Percentiles rank a stretch among this genome's conserved stretches.
These are phyloP conservation scores for Gobiocypris rarus DNA, from an alignment of 2,113 vertebrate species.

Conservation along the genomic window DNA sequence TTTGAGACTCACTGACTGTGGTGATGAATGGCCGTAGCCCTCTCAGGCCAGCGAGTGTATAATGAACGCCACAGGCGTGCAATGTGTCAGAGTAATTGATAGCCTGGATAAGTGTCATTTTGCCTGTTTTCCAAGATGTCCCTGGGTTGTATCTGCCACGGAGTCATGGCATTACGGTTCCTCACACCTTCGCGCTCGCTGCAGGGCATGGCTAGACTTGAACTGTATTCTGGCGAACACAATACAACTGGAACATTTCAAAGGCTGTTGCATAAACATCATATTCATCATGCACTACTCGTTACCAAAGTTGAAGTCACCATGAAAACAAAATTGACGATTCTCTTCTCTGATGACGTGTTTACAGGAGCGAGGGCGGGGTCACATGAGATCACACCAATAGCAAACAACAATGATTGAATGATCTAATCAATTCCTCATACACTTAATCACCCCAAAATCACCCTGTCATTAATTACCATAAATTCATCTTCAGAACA, in stretches of 20 bases:
- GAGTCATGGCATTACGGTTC: background rate
- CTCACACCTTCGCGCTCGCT: slow-evolving; percentile 27
- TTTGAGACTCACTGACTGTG: slow-evolving; percentile 26
- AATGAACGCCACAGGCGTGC: slow-evolving; percentile 9
- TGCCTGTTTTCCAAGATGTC: slow-evolving; percentile 14
- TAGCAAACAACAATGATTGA: no score
- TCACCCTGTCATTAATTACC: no score
- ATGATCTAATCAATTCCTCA: no score
- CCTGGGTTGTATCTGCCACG: background rate
- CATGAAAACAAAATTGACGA: no score
- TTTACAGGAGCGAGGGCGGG: no score
- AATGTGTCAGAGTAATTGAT: slow-evolving; percentile 42
- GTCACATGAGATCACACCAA: no score
- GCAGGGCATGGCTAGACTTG: slow-evolving; percentile 31
- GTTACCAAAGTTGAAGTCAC: background rate
- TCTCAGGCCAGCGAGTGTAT: slow-evolving; percentile 28
- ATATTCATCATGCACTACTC: background rate
- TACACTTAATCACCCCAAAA: no score
- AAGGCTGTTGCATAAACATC: background rate
- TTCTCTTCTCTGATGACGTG: no score
- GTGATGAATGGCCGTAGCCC: slow-evolving; percentile 38
- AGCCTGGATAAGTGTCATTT: slow-evolving; percentile 34
- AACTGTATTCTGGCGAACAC: background rate
- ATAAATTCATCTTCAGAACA: no score
- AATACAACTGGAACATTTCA: background rate